Conservation (phyloP, 2,888 invertebrate genomes). For the Pseudococcus longispinus region DNA sequence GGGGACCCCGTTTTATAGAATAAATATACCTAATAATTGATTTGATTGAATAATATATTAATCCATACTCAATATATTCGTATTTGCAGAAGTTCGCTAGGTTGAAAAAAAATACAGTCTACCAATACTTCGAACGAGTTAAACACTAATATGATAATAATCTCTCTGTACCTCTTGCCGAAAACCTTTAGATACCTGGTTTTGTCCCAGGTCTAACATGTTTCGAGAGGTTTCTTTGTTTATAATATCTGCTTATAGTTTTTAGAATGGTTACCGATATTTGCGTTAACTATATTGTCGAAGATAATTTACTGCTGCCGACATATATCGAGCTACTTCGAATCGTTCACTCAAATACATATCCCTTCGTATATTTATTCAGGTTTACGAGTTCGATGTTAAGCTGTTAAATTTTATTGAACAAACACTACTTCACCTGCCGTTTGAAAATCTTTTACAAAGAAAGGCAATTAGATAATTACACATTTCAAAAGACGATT, state of each 20-base stretch:
- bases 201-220: background rate
- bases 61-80: no score
- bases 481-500: slow-evolving; percentile 54
- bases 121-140: background rate
- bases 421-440: slow-evolving; percentile 55
- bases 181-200: background rate
- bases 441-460: slow-evolving; percentile 54
- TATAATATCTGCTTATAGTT: slow-evolving; percentile 16
- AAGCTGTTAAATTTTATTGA: slow-evolving; percentile 49
- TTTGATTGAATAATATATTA: no score
- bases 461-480: slow-evolving; percentile 56
- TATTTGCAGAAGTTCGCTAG: background rate
- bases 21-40: no score
- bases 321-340: slow-evolving; percentile 34
- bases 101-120: background rate
- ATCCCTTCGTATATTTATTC: slow-evolving; percentile 44
- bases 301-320: background rate
- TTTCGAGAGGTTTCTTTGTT: slow-evolving; percentile 26
- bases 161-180: background rate
- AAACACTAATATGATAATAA: slow-evolving; percentile 1
- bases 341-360: slow-evolving; percentile 8
- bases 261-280: slow-evolving; percentile 28
- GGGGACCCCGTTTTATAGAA: no score
- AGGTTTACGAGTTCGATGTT: slow-evolving; percentile 55
- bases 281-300: slow-evolving; percentile 34